phyloP scores from a whole-genome alignment of 2,113 vertebrate genomes.

The Terrapene triunguis region DNA sequence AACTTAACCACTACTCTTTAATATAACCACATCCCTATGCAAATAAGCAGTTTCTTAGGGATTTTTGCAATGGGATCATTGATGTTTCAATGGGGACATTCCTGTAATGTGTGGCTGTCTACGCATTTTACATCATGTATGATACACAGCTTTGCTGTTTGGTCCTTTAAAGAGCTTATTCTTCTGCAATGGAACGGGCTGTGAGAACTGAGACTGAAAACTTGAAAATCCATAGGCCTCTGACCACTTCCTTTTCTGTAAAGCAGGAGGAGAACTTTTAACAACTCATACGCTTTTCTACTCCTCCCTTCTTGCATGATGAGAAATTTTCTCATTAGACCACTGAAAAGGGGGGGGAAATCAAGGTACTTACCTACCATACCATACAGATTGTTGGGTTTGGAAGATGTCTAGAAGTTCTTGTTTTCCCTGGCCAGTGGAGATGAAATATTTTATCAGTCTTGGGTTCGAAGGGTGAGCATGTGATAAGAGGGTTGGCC shows the following conservation, averaged over 20 bases:
- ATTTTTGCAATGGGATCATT: background rate
- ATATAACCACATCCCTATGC: background rate
- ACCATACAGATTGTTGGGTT: background rate
- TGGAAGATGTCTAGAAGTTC: background rate
- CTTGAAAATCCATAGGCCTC: background rate
- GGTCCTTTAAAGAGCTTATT: background rate
- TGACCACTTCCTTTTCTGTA: background rate
- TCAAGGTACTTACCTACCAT: background rate
- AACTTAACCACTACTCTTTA: background rate
- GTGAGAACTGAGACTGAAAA: background rate
- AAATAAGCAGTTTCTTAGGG: conserved; percentile 28
- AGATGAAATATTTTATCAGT: background rate
- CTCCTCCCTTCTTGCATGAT: background rate
- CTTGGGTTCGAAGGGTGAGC: background rate
- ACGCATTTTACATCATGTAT: background rate
- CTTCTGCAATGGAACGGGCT: background rate
- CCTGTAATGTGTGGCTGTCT: background rate
- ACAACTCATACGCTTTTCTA: background rate
- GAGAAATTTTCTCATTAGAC: background rate
- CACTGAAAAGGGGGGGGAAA: background rate
- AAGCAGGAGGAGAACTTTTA: background rate
- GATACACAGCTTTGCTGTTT: background rate
- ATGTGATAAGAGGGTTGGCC: background rate
- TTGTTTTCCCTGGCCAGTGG: background rate
- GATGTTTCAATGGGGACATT: background rate